Evolutionary conservation across 2,797 vertebrate species (phyloP), one percentile per base, ranked within the genome.

Genomic region (Limosa lapponica): DNA sequence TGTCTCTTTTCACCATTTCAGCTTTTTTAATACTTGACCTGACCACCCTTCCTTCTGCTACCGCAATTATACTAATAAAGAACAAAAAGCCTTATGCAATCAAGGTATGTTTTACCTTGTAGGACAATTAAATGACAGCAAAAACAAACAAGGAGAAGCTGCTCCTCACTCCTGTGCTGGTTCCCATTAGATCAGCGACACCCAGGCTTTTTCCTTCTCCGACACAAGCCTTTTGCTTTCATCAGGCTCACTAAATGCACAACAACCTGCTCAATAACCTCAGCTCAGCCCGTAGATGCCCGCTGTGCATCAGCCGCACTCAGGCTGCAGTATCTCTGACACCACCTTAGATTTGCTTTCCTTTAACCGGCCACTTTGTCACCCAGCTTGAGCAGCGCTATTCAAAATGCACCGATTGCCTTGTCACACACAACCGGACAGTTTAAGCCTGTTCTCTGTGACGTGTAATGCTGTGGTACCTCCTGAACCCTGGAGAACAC

Each of bases 211-310:
- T 39, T n/a, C 36, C 36, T 62, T 32, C 39, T 30, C 73, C 12
- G 25, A 11, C 65, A 20, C 20, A 4, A 70, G 39, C 39, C 17
- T 13, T 13, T 57, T 43, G 24, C 54, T 54, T 55, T 9, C 74
- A 39, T 65, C 4, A 25, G 25, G 1, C 49, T 64, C 74, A 17
- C 3, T 1, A 39, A 41, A 41, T 0, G 2, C 34, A 37, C 51
- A 37, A 7, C n/a, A 37, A 7, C n/a, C 41, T 51, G 41, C 10
- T 37, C 25, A 2, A 27, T 16, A 11, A 61, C 18, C 62, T 36
- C 44, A 13, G 5, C 32, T 20, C 71, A 5, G 62, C 6, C 66
- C 4, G 3, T 3, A 30, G 69, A 16, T n/a, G 34, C 41, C n/a
- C 10, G 27, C 30, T 67, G 17, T 28, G 16, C 6, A 9, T 34